Evolutionary conservation across 1,140 invertebrate genomes (phyloP).

Genomic region (Pachypeltis micranthus): DNA sequence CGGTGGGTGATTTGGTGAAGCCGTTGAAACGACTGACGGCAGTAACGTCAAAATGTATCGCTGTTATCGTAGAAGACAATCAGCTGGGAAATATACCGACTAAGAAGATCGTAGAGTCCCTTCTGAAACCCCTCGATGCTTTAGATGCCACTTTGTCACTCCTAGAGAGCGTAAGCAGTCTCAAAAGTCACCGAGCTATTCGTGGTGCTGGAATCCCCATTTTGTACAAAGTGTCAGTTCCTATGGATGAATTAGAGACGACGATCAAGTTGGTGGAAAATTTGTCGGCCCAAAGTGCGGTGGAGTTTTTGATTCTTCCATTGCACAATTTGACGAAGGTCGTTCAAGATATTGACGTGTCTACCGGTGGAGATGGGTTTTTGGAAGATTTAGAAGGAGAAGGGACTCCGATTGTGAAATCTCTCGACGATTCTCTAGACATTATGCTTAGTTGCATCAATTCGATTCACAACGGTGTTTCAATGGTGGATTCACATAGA

Average conservation of each 20-base stretch:
- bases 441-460: constrained; percentile 24
- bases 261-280: constrained; percentile 28
- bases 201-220: constrained; percentile 21
- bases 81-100: constrained; percentile 13
- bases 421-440: constrained; percentile 24
- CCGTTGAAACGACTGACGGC: constrained; percentile 25
- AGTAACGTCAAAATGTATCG: constrained; percentile 25
- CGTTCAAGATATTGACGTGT: constrained; percentile 32
- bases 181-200: constrained; percentile 20
- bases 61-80: constrained; percentile 22
- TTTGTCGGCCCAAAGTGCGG: constrained; percentile 26
- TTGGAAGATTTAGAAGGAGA: constrained; percentile 25
- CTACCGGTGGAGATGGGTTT: constrained; percentile 18
- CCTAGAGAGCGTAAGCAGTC: constrained; percentile 20
- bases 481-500: constrained; percentile 15
- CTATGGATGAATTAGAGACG: constrained; percentile 27
- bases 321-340: constrained; percentile 40
- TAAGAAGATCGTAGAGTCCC: constrained; percentile 20
- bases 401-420: constrained; percentile 22
- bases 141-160: constrained; percentile 20
- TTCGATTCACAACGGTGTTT: constrained; percentile 23
- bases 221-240: constrained; percentile 25
- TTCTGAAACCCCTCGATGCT: constrained; percentile 25
- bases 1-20: constrained; percentile 21
- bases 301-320: constrained; percentile 39